A percentile compares a stretch with the other conserved stretches of the same genome.
phyloP scores from a whole-genome alignment of 2,113 vertebrate species.

The Erpornis zantholeuca region DNA sequence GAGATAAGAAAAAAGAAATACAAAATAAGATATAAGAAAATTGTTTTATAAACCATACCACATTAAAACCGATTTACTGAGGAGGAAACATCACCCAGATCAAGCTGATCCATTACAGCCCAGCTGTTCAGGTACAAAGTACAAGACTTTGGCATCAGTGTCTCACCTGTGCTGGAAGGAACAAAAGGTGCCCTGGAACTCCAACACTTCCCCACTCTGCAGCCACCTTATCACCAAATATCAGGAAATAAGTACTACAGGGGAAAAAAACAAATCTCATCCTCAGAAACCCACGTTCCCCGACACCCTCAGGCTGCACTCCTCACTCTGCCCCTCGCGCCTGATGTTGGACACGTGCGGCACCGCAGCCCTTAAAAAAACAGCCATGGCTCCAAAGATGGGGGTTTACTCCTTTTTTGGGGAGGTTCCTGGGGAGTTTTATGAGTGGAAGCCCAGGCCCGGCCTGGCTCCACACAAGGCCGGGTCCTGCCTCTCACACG shows the following conservation, averaged over 20 bases:
- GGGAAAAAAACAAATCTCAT: neutral
- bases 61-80: neutral
- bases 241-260: neutral
- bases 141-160: no score
- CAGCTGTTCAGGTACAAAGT: fast-evolving
- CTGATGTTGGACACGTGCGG: no score
- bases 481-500: neutral
- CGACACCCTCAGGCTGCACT: fast-evolving
- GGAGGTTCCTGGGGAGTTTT: neutral
- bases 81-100: neutral
- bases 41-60: neutral
- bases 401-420: fast-evolving
- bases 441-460: neutral
- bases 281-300: neutral
- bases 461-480: fast-evolving
- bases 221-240: neutral
- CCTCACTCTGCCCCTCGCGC: neutral
- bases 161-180: neutral
- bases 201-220: fast-evolving
- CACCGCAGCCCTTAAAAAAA: neutral
- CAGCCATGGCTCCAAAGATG: fast-evolving
- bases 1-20: neutral
- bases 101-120: fast-evolving
- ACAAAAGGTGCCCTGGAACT: neutral
- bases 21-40: neutral